Evolutionary conservation across 2,888 invertebrate species (phyloP).

Genomic region (Incurvaria masculella): DNA sequence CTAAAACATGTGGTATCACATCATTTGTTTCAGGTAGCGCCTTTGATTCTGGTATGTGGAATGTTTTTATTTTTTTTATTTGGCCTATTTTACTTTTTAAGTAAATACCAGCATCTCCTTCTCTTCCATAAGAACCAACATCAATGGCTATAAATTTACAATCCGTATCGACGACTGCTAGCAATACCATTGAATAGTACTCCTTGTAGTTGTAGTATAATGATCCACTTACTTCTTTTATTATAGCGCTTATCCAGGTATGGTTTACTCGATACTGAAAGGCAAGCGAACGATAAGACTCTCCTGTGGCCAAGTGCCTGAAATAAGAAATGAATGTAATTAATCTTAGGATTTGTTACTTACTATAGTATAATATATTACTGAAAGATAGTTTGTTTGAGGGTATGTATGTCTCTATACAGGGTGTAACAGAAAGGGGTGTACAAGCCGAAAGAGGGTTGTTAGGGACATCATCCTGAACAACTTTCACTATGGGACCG

Average conservation of each 20-base stretch:
- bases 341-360: too few species aligned
- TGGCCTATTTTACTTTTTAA: not conserved
- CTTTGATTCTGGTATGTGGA: too few species aligned
- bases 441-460: too few species aligned
- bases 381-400: too few species aligned
- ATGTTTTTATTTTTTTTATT: too few species aligned
- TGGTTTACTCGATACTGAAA: conserved; percentile 19
- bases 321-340: conserved; percentile 21
- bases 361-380: too few species aligned
- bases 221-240: conserved; percentile 14
- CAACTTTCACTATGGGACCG: too few species aligned
- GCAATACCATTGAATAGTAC: conserved; percentile 17
- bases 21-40: too few species aligned
- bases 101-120: not conserved
- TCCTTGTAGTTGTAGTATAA: conserved; percentile 16
- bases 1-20: too few species aligned
- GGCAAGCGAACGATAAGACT: conserved; percentile 18
- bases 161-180: conserved; percentile 15
- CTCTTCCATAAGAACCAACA: conserved; percentile 6
- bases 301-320: conserved; percentile 19
- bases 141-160: conserved; percentile 18
- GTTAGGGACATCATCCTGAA: too few species aligned
- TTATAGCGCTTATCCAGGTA: conserved; percentile 16
- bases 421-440: too few species aligned
- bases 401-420: too few species aligned